These are phyloP conservation scores for Nemotelus pantherinus DNA, from an alignment of 2,888 invertebrate genomes.

Conservation along the genomic window DNA sequence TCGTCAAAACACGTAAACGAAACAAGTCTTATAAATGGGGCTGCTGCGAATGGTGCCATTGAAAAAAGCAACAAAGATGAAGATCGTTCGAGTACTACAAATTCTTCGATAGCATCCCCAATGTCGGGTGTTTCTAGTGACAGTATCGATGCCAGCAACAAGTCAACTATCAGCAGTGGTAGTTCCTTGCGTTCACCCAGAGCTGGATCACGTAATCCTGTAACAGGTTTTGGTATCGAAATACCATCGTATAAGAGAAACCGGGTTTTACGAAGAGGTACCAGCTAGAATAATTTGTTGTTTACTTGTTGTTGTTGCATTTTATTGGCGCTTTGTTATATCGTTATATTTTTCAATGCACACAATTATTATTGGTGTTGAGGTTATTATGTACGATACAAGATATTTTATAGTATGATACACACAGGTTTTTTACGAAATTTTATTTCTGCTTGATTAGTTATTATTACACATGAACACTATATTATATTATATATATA, in stretches of 20 bases:
- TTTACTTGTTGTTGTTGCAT: background rate
- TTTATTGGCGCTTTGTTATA: conserved; percentile 5
- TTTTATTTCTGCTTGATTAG: too few species aligned
- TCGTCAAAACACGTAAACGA: conserved; percentile 1
- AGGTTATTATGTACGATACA: too few species aligned
- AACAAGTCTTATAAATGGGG: conserved; percentile 21
- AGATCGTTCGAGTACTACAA: conserved; percentile 28
- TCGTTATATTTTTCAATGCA: conserved; percentile 6
- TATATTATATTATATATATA: too few species aligned
- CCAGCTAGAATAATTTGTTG: conserved; percentile 39
- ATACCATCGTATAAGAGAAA: conserved; percentile 55
- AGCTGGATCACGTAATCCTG: conserved; percentile 56
- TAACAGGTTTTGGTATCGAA: conserved; percentile 57
- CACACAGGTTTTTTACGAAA: too few species aligned
- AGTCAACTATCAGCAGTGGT: conserved; percentile 36
- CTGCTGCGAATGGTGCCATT: background rate
- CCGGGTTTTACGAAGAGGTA: conserved; percentile 55
- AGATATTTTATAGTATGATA: too few species aligned
- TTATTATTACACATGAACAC: too few species aligned
- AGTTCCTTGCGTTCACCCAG: conserved; percentile 36
- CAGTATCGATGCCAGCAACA: conserved; percentile 19
- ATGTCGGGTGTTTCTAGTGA: conserved; percentile 24
- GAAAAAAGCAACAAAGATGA: conserved; percentile 4
- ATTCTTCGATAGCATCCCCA: conserved; percentile 38
- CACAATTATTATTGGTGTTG: too few species aligned